Base-by-base conservation (phyloP, 2,888 invertebrate genomes). In the Cheilosia vulpina region DNA sequence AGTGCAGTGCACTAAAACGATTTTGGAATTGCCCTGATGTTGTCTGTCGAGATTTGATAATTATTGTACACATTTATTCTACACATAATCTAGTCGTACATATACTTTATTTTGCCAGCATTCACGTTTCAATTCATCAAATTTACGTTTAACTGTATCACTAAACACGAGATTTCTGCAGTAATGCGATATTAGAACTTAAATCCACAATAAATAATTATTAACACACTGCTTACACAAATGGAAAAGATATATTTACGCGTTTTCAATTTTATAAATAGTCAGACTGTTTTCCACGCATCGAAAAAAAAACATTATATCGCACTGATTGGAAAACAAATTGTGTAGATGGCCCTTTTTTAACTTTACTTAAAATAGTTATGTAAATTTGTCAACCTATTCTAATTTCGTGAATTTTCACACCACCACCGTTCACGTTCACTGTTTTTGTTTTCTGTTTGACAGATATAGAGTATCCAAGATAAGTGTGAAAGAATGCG, bases 361-460 rank as follows among this genome's bases (percentile, higher is more conserved):
- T 73, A 63, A 57, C 52, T 68, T 69, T 19, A 50, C 57, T 75
- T 75, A 41, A 69, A 82, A 80, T 66, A 84, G 84, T 84, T 84
- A 84, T 84, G 84, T 84, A 84, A 84, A 84, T 83, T 83, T 78
- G 78, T 80, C 73, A 83, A 73, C 73, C 75, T 75, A 69, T 79
- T 71, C 68, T 24, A 75, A 82, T 69, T 75, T 65, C 34, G 50
- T 79, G 62, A 80, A 75, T 84, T 84, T 80, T 85, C 76, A 47
- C 45, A 80, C 72, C 80, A 76, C 60, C 76, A 80, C 76, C 85
- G 80, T 85, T 62, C 52, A 72, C 81, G 80, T 85, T 62, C 52
- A 72, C 81, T 85, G 85, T 85, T 85, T 84, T 80, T 85, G 85
- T 85, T 85, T 85, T 85, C 85, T 72, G 57, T 72, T 81, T 85